Percentiles rank a stretch among this genome's conserved stretches.
These are phyloP conservation scores for Drosophila nigricruria DNA, from an alignment of 2,888 invertebrate genomes.

Conservation along the genomic window DNA sequence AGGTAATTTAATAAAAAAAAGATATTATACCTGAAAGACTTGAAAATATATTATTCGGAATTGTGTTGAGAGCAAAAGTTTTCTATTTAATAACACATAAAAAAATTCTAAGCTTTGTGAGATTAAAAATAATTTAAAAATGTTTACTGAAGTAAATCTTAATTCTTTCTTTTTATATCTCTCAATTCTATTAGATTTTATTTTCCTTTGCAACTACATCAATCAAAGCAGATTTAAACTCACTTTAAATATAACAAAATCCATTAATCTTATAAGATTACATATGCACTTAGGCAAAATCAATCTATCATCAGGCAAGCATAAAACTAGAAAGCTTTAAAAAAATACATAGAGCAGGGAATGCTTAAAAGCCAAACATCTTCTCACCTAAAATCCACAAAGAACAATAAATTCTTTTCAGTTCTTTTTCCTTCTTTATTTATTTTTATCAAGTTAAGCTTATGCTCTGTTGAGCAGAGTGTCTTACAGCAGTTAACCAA, in stretches of 20 bases:
- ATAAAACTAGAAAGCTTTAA: background rate
- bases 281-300: background rate
- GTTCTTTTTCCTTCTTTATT: background rate
- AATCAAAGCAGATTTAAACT: background rate
- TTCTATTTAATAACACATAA: background rate
- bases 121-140: background rate
- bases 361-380: slow-evolving; percentile 1
- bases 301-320: background rate
- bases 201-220: background rate
- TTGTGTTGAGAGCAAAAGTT: background rate
- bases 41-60: background rate
- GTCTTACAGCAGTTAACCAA: slow-evolving; percentile 29
- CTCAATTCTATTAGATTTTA: too few relatives aligned
- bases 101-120: background rate
- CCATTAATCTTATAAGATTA: background rate
- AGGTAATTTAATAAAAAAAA: slow-evolving; percentile 42
- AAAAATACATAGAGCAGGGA: slow-evolving; percentile 10
- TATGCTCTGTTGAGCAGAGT: slow-evolving; percentile 41
- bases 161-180: too few relatives aligned
- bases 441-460: slow-evolving; percentile 1
- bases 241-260: background rate
- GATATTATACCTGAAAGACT: background rate
- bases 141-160: background rate
- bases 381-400: background rate
- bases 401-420: slow-evolving; percentile 4